A percentile compares a stretch with the other conserved stretches of the same genome.
Conservation (phyloP, 2,888 invertebrate genomes). For the Sycophila texana region DNA sequence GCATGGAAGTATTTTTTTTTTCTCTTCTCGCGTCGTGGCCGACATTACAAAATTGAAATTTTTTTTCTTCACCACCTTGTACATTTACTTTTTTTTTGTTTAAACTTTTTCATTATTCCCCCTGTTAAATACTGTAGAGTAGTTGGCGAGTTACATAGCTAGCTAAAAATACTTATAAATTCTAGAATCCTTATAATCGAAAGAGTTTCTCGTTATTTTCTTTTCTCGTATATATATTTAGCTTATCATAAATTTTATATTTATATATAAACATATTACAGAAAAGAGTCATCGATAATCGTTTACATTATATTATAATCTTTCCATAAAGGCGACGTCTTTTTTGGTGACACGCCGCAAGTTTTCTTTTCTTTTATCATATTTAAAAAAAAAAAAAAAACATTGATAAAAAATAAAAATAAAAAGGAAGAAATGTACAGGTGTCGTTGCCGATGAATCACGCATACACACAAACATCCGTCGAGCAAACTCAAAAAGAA, state of each 20-base stretch:
- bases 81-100: slow-evolving; percentile 53
- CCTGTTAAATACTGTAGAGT: slow-evolving; percentile 73
- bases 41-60: slow-evolving; percentile 51
- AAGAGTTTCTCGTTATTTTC: slow-evolving; percentile 53
- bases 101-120: slow-evolving; percentile 53
- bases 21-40: slow-evolving; percentile 30
- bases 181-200: slow-evolving; percentile 53
- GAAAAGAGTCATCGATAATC: slow-evolving; percentile 63
- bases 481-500: slow-evolving; percentile 27
- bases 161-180: slow-evolving; percentile 66
- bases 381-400: slow-evolving; percentile 14
- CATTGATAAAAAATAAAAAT: slow-evolving; percentile 55
- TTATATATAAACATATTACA: slow-evolving; percentile 69
- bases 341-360: slow-evolving; percentile 49
- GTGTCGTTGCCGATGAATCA: slow-evolving; percentile 65
- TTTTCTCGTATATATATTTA: slow-evolving; percentile 58
- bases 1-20: slow-evolving; percentile 6
- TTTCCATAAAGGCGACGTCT: slow-evolving; percentile 44
- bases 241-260: slow-evolving; percentile 62
- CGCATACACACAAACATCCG: slow-evolving; percentile 44
- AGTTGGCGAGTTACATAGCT: slow-evolving; percentile 70
- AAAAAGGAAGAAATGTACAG: slow-evolving; percentile 66
- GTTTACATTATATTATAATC: slow-evolving; percentile 57
- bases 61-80: slow-evolving; percentile 50
- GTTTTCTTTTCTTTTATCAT: slow-evolving; percentile 51